Percentiles rank a stretch among this genome's conserved stretches.
These are phyloP conservation scores for Trissonchulus latispiculum DNA, from an alignment of 2,888 invertebrate genomes.

Conservation along the genomic window DNA sequence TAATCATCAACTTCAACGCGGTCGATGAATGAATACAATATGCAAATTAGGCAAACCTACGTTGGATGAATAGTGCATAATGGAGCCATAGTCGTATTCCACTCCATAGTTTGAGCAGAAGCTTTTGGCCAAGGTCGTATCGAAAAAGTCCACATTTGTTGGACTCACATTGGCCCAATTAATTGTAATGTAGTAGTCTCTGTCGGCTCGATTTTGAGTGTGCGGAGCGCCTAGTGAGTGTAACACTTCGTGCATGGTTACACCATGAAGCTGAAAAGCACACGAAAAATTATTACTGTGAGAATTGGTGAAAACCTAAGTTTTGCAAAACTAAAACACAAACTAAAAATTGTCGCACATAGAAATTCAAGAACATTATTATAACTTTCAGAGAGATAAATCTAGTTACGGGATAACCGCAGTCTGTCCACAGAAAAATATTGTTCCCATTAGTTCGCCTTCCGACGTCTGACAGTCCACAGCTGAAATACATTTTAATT, in stretches of 20 bases:
- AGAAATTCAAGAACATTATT: no score
- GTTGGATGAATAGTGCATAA: not conserved
- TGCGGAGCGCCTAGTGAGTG: not conserved
- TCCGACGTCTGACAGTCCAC: not conserved
- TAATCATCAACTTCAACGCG: no score
- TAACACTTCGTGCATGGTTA: not conserved
- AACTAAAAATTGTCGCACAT: no score
- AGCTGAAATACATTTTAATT: no score
- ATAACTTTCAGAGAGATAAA: no score
- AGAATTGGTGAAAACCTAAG: not conserved
- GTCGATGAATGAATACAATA: no score
- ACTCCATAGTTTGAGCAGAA: not conserved
- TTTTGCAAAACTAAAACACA: not conserved
- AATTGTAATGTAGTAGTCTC: not conserved
- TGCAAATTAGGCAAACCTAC: no score
- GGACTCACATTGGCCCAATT: not conserved
- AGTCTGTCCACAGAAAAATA: not conserved
- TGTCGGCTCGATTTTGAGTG: not conserved
- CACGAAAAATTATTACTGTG: no score
- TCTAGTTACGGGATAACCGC: not conserved
- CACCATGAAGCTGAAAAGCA: not conserved
- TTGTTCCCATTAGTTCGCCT: not conserved
- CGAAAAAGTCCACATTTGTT: not conserved
- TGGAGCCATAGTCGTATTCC: not conserved
- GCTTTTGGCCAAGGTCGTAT: not conserved